Evolutionary conservation across 2,113 vertebrate species (phyloP).

Genomic region (Condylura cristata): DNA sequence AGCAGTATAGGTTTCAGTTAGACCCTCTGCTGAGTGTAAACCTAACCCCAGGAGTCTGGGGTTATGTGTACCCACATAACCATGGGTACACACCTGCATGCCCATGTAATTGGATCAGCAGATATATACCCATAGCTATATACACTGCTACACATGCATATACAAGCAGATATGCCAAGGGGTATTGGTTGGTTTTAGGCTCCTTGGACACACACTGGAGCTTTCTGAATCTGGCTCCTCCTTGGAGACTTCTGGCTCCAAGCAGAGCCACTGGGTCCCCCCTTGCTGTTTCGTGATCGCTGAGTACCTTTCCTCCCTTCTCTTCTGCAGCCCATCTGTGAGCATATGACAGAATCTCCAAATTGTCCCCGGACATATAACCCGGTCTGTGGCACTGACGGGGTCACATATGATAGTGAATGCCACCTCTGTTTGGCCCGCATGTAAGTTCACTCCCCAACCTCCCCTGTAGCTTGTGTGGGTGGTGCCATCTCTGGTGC

Average conservation of each 20-base stretch:
- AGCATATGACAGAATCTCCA: constrained; percentile 73
- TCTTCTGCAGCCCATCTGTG: constrained; percentile 74
- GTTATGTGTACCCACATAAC: no score
- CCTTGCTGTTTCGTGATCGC: neutral
- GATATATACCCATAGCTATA: neutral
- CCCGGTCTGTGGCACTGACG: constrained; percentile 73
- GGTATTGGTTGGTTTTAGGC: neutral
- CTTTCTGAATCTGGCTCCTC: neutral
- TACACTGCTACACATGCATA: neutral
- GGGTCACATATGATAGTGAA: constrained; percentile 71
- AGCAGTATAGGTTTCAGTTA: neutral
- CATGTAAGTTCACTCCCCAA: constrained; percentile 62
- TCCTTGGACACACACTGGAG: neutral
- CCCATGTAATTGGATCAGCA: neutral
- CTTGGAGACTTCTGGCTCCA: neutral
- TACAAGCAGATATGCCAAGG: neutral
- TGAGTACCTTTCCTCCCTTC: neutral
- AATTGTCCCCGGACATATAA: neutral
- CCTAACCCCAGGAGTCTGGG: neutral
- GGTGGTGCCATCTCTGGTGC: neutral
- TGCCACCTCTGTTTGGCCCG: constrained; percentile 69
- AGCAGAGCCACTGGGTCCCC: neutral
- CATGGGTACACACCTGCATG: neutral
- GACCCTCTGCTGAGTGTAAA: neutral
- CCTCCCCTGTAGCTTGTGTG: neutral